These are phyloP conservation scores for Volucella inflata DNA, from an alignment of 2,888 invertebrate genomes.

Conservation along the genomic window DNA sequence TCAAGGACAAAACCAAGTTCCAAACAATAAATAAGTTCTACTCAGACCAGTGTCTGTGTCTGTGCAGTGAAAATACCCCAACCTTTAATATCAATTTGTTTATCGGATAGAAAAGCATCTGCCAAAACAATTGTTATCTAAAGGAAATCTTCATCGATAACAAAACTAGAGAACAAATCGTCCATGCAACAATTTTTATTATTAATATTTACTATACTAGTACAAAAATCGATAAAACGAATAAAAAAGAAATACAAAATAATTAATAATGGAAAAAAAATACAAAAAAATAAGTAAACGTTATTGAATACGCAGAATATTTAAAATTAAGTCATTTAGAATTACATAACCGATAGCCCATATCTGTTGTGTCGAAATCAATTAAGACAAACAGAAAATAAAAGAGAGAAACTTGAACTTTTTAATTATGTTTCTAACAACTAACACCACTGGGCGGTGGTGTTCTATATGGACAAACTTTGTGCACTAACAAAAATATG, in stretches of 20 bases:
- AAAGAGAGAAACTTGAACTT: not conserved
- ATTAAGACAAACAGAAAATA: slow-evolving; percentile 13
- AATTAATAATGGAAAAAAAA: slow-evolving; percentile 6
- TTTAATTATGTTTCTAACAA: not conserved
- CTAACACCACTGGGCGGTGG: too few species aligned
- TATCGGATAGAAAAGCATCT: too few species aligned
- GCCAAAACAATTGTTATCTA: not conserved
- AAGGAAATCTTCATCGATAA: not conserved
- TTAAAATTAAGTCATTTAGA: slow-evolving; percentile 10
- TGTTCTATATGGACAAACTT: not conserved
- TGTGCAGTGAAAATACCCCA: too few species aligned
- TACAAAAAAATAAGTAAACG: slow-evolving; percentile 4
- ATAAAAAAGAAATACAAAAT: not conserved
- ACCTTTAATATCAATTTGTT: too few species aligned
- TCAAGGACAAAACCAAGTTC: too few species aligned
- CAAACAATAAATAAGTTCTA: too few species aligned
- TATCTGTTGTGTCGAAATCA: not conserved
- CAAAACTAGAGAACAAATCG: slow-evolving; percentile 3
- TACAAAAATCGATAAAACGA: slow-evolving; percentile 34
- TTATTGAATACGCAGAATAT: slow-evolving; percentile 33
- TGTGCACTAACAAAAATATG: not conserved
- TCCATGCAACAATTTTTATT: slow-evolving; percentile 49
- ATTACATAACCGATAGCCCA: slow-evolving; percentile 48
- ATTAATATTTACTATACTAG: slow-evolving; percentile 42
- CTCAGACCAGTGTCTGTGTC: too few species aligned